Conservation (phyloP, 2,888 invertebrate species). For the Macropis europaea region DNA sequence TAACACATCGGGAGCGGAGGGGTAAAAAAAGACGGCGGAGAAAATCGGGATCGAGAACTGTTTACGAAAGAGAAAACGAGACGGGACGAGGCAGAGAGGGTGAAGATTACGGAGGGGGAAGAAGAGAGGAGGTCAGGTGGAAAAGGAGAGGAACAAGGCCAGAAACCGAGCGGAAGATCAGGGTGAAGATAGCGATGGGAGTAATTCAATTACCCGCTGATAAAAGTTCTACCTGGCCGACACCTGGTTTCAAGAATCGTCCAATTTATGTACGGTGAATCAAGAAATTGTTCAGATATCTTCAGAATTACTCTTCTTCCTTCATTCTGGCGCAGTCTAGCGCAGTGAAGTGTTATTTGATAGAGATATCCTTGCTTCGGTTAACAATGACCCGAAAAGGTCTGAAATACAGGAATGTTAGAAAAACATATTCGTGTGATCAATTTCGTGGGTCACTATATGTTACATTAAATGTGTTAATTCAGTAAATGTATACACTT, state of each 20-base stretch:
- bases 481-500: no score
- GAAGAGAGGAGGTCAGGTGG: background rate
- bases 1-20: slow-evolving; percentile 17
- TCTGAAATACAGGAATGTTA: no score
- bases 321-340: no score
- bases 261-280: no score
- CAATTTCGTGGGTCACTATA: no score
- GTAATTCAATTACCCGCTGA: slow-evolving; percentile 24
- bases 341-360: no score
- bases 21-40: slow-evolving; percentile 19
- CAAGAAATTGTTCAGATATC: no score
- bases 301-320: no score
- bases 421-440: no score
- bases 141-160: slow-evolving; percentile 24
- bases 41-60: slow-evolving; percentile 30
- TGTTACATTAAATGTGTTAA: no score
- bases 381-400: no score
- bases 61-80: slow-evolving; percentile 51
- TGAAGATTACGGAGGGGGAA: background rate
- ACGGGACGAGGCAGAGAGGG: slow-evolving; percentile 5
- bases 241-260: slow-evolving; percentile 5
- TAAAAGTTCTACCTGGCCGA: background rate
- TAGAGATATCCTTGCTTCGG: no score
- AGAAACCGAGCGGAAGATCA: slow-evolving; percentile 18
- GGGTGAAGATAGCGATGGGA: slow-evolving; percentile 47